Evolutionary conservation across 2,797 vertebrate genomes (phyloP).

Genomic region (Oreonectes daqikongensis): DNA sequence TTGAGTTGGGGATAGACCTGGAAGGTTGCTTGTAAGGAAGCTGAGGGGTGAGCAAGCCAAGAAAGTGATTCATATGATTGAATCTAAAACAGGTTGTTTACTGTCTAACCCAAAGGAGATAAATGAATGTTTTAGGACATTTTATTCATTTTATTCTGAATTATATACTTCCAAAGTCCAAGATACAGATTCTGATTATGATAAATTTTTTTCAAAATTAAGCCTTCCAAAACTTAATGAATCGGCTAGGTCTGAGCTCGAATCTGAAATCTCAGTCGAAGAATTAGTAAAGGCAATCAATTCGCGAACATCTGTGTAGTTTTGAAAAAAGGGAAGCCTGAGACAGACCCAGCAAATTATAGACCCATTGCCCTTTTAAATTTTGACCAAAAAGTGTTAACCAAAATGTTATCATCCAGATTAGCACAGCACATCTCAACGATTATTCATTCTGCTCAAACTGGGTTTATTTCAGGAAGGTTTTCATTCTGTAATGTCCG

Average conservation of each 20-base stretch:
- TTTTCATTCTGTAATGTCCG: slow-evolving; percentile 10
- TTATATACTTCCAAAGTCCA: no score
- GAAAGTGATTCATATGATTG: no score
- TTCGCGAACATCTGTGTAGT: slow-evolving; percentile 29
- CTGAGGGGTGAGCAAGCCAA: neutral
- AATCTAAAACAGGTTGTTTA: neutral
- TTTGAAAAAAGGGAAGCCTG: slow-evolving; percentile 14
- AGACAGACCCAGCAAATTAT: neutral
- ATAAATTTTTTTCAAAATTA: no score
- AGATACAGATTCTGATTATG: no score
- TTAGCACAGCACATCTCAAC: slow-evolving; percentile 1
- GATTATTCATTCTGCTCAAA: slow-evolving; percentile 30
- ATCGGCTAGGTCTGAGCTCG: no score
- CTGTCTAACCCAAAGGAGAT: neutral
- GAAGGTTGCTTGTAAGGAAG: neutral
- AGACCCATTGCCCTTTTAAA: no score
- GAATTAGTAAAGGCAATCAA: no score
- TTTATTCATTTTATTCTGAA: neutral
- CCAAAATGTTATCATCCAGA: neutral
- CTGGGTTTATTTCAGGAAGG: slow-evolving; percentile 15
- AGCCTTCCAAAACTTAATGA: no score
- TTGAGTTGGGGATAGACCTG: neutral
- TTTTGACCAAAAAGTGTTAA: neutral
- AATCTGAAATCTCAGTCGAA: no score
- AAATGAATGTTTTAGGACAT: neutral